These are phyloP conservation scores for Halocaridina rubra DNA, from an alignment of 2,888 invertebrate genomes.

Conservation along the genomic window DNA sequence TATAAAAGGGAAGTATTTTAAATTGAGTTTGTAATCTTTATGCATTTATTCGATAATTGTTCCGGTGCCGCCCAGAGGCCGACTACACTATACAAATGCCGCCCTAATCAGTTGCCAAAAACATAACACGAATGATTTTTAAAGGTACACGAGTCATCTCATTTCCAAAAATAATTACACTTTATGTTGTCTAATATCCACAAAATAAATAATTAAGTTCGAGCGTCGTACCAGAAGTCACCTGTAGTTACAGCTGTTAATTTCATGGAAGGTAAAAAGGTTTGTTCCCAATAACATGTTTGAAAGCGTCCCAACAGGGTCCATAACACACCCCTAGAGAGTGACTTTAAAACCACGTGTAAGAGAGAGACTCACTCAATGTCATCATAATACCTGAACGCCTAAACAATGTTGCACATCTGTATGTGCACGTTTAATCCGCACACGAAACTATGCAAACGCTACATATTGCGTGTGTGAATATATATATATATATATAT, in stretches of 20 bases:
- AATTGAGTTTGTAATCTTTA: neutral
- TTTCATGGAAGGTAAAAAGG: no score
- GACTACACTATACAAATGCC: slow-evolving; percentile 46
- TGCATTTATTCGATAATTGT: slow-evolving; percentile 9
- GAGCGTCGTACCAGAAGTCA: no score
- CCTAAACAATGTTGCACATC: no score
- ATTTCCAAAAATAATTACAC: neutral
- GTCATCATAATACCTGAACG: neutral
- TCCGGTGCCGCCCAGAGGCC: slow-evolving; percentile 53
- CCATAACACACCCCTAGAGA: neutral
- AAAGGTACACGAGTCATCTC: neutral
- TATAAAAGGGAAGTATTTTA: no score
- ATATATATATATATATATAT: neutral
- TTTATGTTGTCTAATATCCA: no score
- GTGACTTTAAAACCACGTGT: no score
- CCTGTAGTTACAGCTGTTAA: no score
- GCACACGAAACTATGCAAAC: no score
- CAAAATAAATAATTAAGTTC: no score
- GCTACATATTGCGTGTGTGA: no score
- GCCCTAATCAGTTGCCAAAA: slow-evolving; percentile 43
- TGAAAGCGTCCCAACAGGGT: neutral
- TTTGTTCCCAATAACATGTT: neutral
- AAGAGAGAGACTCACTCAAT: no score
- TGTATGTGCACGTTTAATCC: no score
- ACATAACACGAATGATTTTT: neutral